Conservation (phyloP, 2,888 invertebrate species). For the Drosophila kokeensis region DNA sequence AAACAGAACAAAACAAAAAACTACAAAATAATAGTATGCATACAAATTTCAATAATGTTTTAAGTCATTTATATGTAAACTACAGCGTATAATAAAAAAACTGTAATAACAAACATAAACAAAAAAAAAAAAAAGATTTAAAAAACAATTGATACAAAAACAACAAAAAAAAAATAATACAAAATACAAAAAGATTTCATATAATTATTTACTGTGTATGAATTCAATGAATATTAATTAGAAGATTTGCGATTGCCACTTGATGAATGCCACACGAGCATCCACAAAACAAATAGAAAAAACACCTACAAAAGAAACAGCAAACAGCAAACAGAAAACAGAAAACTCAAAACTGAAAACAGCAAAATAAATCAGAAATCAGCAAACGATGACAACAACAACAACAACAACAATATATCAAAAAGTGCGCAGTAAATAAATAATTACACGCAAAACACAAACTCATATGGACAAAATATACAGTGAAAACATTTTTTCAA, state of each 20-base stretch:
- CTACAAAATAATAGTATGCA: slow-evolving; percentile 34
- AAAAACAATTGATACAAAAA: slow-evolving; percentile 33
- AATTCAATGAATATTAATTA: slow-evolving; percentile 53
- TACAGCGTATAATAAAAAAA: slow-evolving; percentile 48
- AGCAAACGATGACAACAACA: slow-evolving; percentile 22
- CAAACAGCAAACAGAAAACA: slow-evolving; percentile 1
- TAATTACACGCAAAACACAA: slow-evolving; percentile 41
- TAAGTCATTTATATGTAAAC: slow-evolving; percentile 66
- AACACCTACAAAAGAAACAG: slow-evolving; percentile 13
- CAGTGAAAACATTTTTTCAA: slow-evolving; percentile 45
- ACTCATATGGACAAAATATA: slow-evolving; percentile 46
- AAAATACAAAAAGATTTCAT: slow-evolving; percentile 51
- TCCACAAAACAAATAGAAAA: background rate
- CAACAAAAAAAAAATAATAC: slow-evolving; percentile 18
- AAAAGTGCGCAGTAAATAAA: slow-evolving; percentile 45
- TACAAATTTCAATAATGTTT: slow-evolving; percentile 62
- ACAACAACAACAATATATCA: slow-evolving; percentile 22
- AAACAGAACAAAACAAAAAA: background rate
- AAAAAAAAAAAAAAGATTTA: slow-evolving; percentile 28
- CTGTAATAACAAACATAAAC: slow-evolving; percentile 52
- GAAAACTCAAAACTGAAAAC: background rate
- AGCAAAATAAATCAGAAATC: background rate
- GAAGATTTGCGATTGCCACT: slow-evolving; percentile 43
- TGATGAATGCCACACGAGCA: slow-evolving; percentile 29
- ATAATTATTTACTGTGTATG: slow-evolving; percentile 54